These are phyloP conservation scores for Anarsia innoxiella DNA, from an alignment of 2,888 invertebrate genomes.

Conservation along the genomic window DNA sequence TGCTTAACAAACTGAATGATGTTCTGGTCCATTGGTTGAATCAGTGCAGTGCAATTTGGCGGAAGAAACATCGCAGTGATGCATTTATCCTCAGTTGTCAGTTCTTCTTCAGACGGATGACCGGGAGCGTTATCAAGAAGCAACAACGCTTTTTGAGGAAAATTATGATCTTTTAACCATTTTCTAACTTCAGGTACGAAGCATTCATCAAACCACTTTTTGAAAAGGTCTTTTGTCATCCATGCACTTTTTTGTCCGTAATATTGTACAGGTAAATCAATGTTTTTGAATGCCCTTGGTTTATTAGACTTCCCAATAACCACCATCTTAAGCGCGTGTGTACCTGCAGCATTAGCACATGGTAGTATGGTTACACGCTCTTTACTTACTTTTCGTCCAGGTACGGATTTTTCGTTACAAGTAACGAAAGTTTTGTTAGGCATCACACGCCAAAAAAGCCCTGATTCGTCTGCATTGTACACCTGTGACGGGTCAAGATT, in stretches of 20 bases:
- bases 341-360: slow-evolving; percentile 10
- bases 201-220: slow-evolving; percentile 25
- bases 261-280: slow-evolving; percentile 26
- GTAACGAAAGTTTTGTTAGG: slow-evolving; percentile 24
- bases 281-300: slow-evolving; percentile 24
- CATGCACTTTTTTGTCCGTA: slow-evolving; percentile 23
- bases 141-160: slow-evolving; percentile 26
- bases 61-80: slow-evolving; percentile 29
- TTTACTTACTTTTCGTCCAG: slow-evolving; percentile 12
- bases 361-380: slow-evolving; percentile 11
- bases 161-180: slow-evolving; percentile 15
- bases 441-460: slow-evolving; percentile 24
- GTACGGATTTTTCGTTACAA: slow-evolving; percentile 10
- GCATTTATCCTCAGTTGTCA: slow-evolving; percentile 26
- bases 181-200: slow-evolving; percentile 21
- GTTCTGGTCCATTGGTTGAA: slow-evolving; percentile 33
- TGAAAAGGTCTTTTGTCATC: slow-evolving; percentile 28
- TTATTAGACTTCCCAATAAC: slow-evolving; percentile 22
- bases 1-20: slow-evolving; percentile 28
- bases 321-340: slow-evolving; percentile 11
- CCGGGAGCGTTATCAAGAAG: slow-evolving; percentile 27
- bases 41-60: slow-evolving; percentile 27
- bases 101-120: slow-evolving; percentile 24
- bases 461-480: slow-evolving; percentile 21
- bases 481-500: not conserved